These are phyloP conservation scores for Dasypogon diadema DNA, from an alignment of 2,888 invertebrate species.

Conservation along the genomic window DNA sequence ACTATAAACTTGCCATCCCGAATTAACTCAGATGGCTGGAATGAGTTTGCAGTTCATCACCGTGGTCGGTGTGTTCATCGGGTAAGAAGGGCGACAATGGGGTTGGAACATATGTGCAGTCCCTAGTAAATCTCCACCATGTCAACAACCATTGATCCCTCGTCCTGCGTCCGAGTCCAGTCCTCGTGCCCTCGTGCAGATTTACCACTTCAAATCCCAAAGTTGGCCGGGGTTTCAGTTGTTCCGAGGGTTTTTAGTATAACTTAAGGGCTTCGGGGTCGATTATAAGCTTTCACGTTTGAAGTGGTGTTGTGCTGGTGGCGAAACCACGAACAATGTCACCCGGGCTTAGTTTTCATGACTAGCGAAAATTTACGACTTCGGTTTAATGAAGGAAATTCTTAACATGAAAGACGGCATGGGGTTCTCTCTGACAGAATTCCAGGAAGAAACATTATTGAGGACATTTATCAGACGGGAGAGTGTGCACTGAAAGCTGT, in stretches of 20 bases:
- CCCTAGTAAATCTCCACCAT: conserved; percentile 37
- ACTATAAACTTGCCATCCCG: conserved; percentile 43
- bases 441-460: conserved; percentile 38
- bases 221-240: neutral
- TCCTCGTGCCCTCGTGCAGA: neutral
- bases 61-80: neutral
- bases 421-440: neutral
- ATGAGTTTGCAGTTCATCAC: conserved; percentile 24
- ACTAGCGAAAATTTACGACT: conserved; percentile 34
- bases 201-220: conserved; percentile 13
- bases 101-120: conserved; percentile 18
- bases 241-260: neutral
- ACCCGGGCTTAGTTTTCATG: conserved; percentile 28
- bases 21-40: conserved; percentile 23
- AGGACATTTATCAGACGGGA: conserved; percentile 33
- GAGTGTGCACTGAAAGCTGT: neutral
- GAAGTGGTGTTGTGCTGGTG: conserved; percentile 9
- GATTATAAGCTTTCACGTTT: conserved; percentile 29
- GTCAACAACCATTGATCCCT: conserved; percentile 37
- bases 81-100: neutral
- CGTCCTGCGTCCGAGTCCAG: neutral
- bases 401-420: neutral
- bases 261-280: conserved; percentile 30
- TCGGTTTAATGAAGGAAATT: conserved; percentile 45
- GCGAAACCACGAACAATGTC: conserved; percentile 29